Percentiles rank a stretch among this genome's conserved stretches.
Conservation (phyloP, 1,140 invertebrate genomes). For the Trichonephila clavata region DNA sequence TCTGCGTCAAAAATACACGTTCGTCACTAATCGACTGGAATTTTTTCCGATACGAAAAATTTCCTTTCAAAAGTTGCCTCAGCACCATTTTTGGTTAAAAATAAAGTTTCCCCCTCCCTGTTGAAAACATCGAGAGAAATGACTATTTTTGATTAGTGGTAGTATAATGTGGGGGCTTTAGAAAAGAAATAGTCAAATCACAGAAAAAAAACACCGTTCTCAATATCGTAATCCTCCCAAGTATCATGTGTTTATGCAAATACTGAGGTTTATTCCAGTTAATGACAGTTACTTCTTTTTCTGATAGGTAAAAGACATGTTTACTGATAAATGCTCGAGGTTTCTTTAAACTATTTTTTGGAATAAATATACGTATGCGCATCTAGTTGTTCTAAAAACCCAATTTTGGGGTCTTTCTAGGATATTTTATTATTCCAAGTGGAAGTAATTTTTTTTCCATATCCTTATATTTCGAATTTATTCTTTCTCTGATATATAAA, state of each 20-base stretch:
- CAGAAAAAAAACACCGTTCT: neutral
- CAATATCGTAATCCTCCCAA: neutral
- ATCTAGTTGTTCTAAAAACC: neutral
- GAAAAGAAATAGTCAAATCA: neutral
- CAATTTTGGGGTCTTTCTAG: neutral
- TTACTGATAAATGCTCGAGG: neutral
- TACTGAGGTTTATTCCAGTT: neutral
- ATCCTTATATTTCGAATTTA: too few species aligned
- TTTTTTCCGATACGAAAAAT: constrained; percentile 34
- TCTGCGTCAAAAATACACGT: constrained; percentile 53
- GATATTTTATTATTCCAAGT: neutral
- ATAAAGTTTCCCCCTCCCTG: neutral
- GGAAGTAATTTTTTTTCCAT: too few species aligned
- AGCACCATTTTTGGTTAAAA: neutral
- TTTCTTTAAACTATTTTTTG: neutral
- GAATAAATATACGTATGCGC: neutral
- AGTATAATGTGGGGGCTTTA: neutral
- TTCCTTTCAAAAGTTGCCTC: constrained; percentile 13
- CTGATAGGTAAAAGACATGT: neutral
- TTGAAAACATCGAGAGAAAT: neutral
- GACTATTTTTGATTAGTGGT: constrained; percentile 2
- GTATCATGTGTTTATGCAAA: constrained; percentile 8
- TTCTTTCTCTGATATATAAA: too few species aligned
- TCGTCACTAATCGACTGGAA: constrained; percentile 28
- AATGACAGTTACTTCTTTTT: neutral